phyloP scores from a whole-genome alignment of 2,888 invertebrate species.

The Philonicus albiceps region DNA sequence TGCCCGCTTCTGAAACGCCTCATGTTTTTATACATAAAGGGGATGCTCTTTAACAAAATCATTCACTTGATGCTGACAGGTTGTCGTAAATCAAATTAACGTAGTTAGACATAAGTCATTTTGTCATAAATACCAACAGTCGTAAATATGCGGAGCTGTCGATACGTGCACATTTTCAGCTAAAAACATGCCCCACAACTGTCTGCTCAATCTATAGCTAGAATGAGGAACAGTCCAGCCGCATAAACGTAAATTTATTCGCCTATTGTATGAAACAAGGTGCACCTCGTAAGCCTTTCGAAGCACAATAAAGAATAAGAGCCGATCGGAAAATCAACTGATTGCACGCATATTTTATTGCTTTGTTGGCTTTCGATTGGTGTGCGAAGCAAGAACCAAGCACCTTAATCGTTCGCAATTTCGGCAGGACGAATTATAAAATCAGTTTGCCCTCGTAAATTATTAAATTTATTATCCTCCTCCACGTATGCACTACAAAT shows the following conservation, averaged over 20 bases:
- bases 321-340: not conserved
- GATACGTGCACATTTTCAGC: slow-evolving; percentile 1
- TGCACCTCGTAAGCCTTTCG: not conserved
- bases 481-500: not conserved
- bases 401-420: not conserved
- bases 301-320: not conserved
- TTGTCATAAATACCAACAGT: slow-evolving; percentile 37
- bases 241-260: slow-evolving; percentile 17
- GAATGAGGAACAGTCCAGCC: not conserved
- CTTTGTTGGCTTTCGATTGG: not conserved
- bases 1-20: not conserved
- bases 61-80: slow-evolving; percentile 8
- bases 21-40: not conserved
- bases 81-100: slow-evolving; percentile 12
- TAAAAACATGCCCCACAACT: slow-evolving; percentile 1
- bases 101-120: slow-evolving; percentile 25
- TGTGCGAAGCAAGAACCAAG: not conserved
- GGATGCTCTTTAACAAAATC: not conserved
- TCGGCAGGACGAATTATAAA: not conserved
- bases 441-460: not conserved
- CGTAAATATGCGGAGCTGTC: slow-evolving; percentile 20
- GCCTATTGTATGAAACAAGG: not conserved
- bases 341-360: not conserved
- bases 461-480: not conserved
- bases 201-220: not conserved